phyloP scores from a whole-genome alignment of 2,113 vertebrate genomes.

The Hippocampus comes region DNA sequence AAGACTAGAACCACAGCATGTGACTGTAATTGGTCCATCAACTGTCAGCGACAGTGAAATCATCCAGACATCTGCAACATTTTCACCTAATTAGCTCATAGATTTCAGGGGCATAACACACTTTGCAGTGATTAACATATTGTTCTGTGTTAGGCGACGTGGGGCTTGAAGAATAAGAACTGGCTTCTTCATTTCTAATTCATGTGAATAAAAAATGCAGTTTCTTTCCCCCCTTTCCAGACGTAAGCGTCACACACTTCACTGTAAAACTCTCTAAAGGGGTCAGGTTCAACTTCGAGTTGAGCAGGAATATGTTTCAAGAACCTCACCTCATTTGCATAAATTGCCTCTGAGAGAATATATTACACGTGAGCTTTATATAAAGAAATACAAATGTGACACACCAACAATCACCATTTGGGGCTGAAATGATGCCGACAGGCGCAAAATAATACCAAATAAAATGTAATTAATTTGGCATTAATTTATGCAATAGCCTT shows the following conservation, averaged over 20 bases:
- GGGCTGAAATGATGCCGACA: background rate
- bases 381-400: conserved; percentile 27
- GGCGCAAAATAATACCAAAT: conserved; percentile 3
- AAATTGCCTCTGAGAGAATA: conserved; percentile 49
- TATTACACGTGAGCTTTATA: conserved; percentile 22
- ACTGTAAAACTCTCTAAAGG: conserved; percentile 39
- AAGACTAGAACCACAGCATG: conserved; percentile 3
- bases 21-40: conserved; percentile 17
- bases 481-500: conserved; percentile 36
- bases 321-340: conserved; percentile 28
- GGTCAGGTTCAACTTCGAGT: conserved; percentile 47
- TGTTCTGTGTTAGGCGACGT: conserved; percentile 55
- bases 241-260: conserved; percentile 25
- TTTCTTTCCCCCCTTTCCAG: conserved; percentile 17
- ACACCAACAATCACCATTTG: background rate
- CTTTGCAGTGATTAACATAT: conserved; percentile 54
- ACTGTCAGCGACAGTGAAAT: background rate
- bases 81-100: conserved; percentile 45
- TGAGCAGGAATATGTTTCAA: conserved; percentile 36
- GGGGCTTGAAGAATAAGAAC: conserved; percentile 59
- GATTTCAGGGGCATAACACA: conserved; percentile 28
- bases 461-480: conserved; percentile 27
- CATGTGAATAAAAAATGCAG: conserved; percentile 61
- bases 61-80: conserved; percentile 31
- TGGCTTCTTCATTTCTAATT: conserved; percentile 71